These are phyloP conservation scores for Pagrus major DNA, from an alignment of 2,113 vertebrate genomes.

Conservation along the genomic window DNA sequence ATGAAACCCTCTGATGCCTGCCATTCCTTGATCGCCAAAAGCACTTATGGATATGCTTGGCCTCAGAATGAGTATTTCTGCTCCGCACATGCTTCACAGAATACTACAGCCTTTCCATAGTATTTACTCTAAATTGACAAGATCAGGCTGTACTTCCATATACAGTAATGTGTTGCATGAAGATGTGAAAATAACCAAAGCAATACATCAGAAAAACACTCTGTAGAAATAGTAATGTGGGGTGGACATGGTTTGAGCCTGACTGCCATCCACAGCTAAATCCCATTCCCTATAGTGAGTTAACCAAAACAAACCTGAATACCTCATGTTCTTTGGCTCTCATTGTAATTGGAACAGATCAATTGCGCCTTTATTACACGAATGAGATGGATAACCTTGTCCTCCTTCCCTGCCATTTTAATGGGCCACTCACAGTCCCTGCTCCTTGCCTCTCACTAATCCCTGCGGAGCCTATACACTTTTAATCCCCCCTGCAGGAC, in stretches of 20 bases:
- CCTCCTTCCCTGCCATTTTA: conserved; percentile 68
- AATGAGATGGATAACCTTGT: conserved; percentile 79
- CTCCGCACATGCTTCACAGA: conserved; percentile 1
- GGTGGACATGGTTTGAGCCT: conserved; percentile 4
- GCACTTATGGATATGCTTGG: conserved; percentile 14
- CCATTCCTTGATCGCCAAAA: conserved; percentile 12
- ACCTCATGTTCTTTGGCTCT: conserved; percentile 59
- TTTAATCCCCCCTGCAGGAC: conserved; percentile 71
- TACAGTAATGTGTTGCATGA: neutral
- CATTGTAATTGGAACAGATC: conserved; percentile 75
- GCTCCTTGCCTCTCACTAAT: conserved; percentile 69
- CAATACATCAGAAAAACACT: conserved; percentile 6
- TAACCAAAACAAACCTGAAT: conserved; percentile 70
- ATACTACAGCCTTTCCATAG: neutral
- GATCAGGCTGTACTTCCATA: neutral
- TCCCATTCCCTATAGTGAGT: conserved; percentile 28
- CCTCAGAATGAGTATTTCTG: conserved; percentile 12
- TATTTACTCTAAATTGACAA: neutral
- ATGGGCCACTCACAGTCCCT: conserved; percentile 69
- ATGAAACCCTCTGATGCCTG: conserved; percentile 7
- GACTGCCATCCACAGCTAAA: conserved; percentile 37
- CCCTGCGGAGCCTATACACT: conserved; percentile 67
- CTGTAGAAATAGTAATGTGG: neutral
- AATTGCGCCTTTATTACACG: conserved; percentile 75
- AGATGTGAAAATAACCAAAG: conserved; percentile 13